Evolutionary conservation across 1,140 invertebrate genomes (phyloP).

Genomic region (Galleria mellonella): DNA sequence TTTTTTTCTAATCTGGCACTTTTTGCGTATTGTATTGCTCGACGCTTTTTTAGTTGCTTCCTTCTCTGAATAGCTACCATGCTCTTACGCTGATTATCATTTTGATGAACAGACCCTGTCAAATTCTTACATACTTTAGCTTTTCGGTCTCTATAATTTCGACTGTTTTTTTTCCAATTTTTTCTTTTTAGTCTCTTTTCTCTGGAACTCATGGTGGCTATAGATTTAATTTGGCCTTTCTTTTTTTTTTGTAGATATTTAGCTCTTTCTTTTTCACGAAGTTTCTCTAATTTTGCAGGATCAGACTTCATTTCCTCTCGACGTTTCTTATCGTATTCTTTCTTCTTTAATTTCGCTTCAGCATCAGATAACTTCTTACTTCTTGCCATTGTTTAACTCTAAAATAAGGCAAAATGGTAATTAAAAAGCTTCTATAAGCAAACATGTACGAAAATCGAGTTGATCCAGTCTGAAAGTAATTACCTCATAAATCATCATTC

Average conservation of each 20-base stretch:
- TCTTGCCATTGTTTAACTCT: too few relatives aligned
- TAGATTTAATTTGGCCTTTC: not conserved
- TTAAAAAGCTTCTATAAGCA: too few relatives aligned
- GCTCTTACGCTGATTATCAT: too few relatives aligned
- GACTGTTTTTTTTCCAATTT: not conserved
- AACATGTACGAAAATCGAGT: too few relatives aligned
- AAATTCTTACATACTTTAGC: not conserved
- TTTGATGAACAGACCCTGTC: not conserved
- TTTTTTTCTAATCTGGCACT: not conserved
- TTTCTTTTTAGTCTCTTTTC: not conserved
- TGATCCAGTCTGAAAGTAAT: too few relatives aligned
- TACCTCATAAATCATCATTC: too few relatives aligned
- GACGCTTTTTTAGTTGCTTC: not conserved
- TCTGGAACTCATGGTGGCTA: not conserved
- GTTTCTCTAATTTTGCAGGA: not conserved
- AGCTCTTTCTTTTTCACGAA: not conserved
- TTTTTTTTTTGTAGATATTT: not conserved
- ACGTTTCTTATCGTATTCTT: too few relatives aligned
- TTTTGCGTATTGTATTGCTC: slow-evolving; percentile 1
- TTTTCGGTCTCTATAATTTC: too few relatives aligned
- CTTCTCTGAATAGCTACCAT: not conserved
- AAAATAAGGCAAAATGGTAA: too few relatives aligned
- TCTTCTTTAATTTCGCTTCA: too few relatives aligned
- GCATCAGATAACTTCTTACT: not conserved
- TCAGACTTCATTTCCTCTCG: too few relatives aligned